phyloP scores from a whole-genome alignment of 2,797 vertebrate genomes.

The Oceanodroma leucorhoa region DNA sequence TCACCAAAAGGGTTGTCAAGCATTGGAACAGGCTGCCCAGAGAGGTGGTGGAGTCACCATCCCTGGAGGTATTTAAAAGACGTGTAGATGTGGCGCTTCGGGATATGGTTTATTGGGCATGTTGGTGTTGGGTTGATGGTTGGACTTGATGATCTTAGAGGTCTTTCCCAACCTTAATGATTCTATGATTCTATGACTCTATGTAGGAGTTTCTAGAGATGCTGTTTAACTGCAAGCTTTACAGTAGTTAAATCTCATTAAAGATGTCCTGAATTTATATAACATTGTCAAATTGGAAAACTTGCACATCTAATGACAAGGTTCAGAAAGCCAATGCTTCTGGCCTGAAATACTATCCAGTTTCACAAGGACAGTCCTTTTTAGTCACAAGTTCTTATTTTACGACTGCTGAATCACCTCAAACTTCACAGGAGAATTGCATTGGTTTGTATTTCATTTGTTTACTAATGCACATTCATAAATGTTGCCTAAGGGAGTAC shows the following conservation, averaged over 20 bases:
- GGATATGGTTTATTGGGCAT: no score
- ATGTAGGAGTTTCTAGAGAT: not conserved
- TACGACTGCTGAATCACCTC: not conserved
- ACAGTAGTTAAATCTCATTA: not conserved
- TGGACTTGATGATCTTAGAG: no score
- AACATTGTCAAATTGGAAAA: not conserved
- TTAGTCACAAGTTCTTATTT: not conserved
- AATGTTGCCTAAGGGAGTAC: not conserved
- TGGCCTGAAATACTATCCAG: not conserved
- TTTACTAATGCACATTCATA: not conserved
- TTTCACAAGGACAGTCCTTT: not conserved
- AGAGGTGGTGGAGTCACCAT: no score
- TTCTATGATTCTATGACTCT: no score
- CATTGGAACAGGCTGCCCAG: no score
- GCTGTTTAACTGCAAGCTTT: not conserved
- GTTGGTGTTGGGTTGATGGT: no score
- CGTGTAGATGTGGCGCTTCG: no score
- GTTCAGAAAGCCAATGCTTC: not conserved
- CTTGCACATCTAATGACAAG: not conserved
- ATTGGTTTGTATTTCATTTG: not conserved
- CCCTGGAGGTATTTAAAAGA: no score
- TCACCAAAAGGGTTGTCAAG: no score
- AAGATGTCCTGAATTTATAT: not conserved
- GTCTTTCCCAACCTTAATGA: no score
- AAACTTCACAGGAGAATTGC: not conserved